Conservation (phyloP, 2,797 vertebrate genomes). For the Lates japonicus region DNA sequence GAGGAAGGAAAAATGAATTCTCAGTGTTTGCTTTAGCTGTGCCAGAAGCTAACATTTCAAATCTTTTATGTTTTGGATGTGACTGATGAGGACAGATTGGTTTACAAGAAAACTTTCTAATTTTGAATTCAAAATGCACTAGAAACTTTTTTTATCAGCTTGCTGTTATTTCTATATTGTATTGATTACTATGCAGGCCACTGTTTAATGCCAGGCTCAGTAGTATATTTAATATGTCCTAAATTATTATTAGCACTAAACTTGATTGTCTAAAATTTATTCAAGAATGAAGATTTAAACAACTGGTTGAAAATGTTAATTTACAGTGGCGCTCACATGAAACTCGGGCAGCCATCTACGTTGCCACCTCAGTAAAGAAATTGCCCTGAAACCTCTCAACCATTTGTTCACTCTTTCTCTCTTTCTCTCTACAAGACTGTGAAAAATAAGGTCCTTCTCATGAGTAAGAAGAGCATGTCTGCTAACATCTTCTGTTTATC, state of each 20-base stretch:
- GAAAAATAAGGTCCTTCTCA: constrained; percentile 42
- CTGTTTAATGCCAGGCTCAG: neutral
- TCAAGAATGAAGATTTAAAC: neutral
- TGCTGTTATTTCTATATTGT: neutral
- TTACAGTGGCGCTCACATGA: neutral
- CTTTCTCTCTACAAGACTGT: neutral
- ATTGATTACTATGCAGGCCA: neutral
- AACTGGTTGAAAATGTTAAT: too few species aligned
- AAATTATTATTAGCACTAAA: neutral
- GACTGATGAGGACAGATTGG: neutral
- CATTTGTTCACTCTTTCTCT: constrained; percentile 5
- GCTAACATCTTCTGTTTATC: constrained; percentile 29
- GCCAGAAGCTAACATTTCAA: neutral
- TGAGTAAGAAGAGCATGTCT: constrained; percentile 75
- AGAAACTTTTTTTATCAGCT: neutral
- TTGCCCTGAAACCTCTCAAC: neutral
- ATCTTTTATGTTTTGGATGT: neutral
- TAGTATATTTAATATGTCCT: neutral
- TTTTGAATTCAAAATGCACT: neutral
- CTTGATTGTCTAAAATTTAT: neutral
- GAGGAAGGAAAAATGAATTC: neutral
- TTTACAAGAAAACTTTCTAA: neutral
- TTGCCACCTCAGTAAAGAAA: constrained; percentile 1
- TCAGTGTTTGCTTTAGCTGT: neutral
- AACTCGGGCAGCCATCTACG: too few species aligned